phyloP scores from a whole-genome alignment of 2,888 invertebrate genomes.

The Oscheius sp. region DNA sequence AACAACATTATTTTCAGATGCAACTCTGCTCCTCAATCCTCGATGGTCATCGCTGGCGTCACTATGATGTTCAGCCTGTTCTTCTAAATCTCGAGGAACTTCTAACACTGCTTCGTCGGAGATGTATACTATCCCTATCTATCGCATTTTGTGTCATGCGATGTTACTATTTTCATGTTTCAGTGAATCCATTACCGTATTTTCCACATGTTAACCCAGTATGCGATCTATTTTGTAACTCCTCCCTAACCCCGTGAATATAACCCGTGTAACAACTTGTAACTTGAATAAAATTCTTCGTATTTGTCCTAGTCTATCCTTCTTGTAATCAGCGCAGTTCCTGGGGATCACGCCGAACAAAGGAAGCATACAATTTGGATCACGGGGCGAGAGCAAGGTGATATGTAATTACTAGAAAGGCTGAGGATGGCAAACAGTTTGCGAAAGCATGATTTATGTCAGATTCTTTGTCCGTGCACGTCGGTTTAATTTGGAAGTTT shows the following conservation, averaged over 20 bases:
- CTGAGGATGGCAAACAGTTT: constrained; percentile 18
- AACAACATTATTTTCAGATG: constrained; percentile 1
- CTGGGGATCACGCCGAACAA: neutral
- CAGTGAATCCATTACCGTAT: neutral
- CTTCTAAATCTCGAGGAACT: neutral
- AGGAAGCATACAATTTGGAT: neutral
- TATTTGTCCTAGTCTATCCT: neutral
- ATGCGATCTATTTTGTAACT: neutral
- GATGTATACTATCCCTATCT: neutral
- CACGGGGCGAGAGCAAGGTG: constrained; percentile 17
- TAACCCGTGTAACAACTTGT: neutral
- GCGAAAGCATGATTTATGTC: constrained; percentile 9
- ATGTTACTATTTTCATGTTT: neutral
- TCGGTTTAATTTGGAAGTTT: neutral
- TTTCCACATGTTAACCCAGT: neutral
- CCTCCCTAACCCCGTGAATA: constrained; percentile 2
- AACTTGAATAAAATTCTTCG: neutral
- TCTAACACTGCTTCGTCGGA: neutral
- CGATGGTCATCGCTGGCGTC: constrained; percentile 18
- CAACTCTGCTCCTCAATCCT: constrained; percentile 21
- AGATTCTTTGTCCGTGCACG: neutral
- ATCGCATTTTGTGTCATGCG: constrained; percentile 25
- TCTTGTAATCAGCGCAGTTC: neutral
- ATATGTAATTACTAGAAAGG: constrained; percentile 16
- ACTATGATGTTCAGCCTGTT: constrained; percentile 3